Evolutionary conservation across 2,888 invertebrate species (phyloP), one percentile per base, ranked within the genome.

Genomic region (Ligdia adustata): DNA sequence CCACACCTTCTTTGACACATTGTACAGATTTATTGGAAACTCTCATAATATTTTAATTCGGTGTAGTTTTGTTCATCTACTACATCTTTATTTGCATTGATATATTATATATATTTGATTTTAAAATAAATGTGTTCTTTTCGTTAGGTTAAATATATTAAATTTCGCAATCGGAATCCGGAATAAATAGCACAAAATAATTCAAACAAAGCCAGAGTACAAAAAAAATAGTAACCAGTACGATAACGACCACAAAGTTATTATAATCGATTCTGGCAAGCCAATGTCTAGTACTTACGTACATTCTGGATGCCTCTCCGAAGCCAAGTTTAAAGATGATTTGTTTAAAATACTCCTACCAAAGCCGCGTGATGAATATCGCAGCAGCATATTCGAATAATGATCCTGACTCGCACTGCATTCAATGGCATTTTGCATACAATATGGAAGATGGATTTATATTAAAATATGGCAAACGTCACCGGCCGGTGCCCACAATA

Each of bases 401-500:
- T 88, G 88, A 89, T 88, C 82, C 88, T 71, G 80, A 69, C 84
- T 82, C 83, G 86, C 83, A 84, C 85, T 76, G 89, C 79, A 85
- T 90, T 90, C 88, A 89, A 90, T 89, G 82, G 84, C 78, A 87
- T 89, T 90, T 90, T 89, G 89, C 89, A 89, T 90, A 90, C 90
- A 90, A 90, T 90, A 88, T 86, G 83, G 80, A 81, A 79, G 87
- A 90, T 86, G 87, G 86, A 86, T 90, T 88, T 88, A 87, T 89
- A 90, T 88, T 89, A 88, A 89, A 86, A 87, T 88, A 90, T 89
- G 85, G 83, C 82, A 65, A 82, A 84, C 83, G 86, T 88, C 88
- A 89, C 78, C 79, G 74, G 77, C 79, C 82, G 85, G 84, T 85
- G 84, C 78, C 81, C 72, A 84, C 79, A 74, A 89, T 89, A 87